Conservation (phyloP, 2,113 vertebrate genomes). For the Neogale vison region DNA sequence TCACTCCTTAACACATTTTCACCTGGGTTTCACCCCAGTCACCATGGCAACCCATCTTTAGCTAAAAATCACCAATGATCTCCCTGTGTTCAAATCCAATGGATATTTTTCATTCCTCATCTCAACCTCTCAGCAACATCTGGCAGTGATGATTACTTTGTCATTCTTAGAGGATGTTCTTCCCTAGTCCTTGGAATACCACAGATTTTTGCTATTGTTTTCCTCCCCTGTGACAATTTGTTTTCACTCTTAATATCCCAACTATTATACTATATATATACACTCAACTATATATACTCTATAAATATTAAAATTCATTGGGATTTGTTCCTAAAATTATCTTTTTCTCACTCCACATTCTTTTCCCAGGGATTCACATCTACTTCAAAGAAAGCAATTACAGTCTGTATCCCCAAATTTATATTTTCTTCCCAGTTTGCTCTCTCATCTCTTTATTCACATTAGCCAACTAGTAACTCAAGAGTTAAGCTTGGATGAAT, state of each 20-base stretch:
- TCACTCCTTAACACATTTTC: conserved; percentile 15
- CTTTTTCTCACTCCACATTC: not conserved
- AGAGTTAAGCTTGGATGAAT: not conserved
- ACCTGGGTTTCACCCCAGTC: not conserved
- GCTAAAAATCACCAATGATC: not conserved
- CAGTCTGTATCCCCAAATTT: not conserved
- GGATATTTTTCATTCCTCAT: not conserved
- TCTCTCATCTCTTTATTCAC: not conserved
- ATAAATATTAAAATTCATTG: not conserved
- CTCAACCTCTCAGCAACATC: not conserved
- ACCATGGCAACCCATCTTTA: not conserved
- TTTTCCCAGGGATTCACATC: not conserved
- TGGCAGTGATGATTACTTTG: not conserved
- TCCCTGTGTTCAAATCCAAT: not conserved
- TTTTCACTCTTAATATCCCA: not conserved
- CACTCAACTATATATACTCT: not conserved
- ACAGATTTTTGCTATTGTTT: not conserved
- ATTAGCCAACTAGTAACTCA: not conserved
- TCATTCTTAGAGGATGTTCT: not conserved
- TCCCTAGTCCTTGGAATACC: not conserved
- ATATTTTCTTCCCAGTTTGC: not conserved
- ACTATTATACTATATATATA: not conserved
- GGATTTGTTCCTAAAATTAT: not conserved
- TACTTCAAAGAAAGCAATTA: not conserved
- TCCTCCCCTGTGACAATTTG: not conserved